These are phyloP conservation scores for Crocodylus rhombifer DNA, from an alignment of 2,797 vertebrate species.

Conservation along the genomic window DNA sequence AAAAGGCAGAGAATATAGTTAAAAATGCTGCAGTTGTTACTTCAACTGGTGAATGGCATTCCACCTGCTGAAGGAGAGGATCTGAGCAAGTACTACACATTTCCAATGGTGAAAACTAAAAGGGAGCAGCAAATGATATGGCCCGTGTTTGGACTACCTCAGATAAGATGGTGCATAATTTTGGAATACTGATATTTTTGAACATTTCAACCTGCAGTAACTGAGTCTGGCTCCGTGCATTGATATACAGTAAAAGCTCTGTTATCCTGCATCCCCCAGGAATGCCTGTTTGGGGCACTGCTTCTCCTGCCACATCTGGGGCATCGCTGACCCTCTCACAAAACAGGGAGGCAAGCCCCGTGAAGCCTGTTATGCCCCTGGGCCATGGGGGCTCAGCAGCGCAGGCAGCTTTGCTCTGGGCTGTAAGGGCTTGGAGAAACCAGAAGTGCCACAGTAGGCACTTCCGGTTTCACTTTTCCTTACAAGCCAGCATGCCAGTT, in stretches of 20 bases:
- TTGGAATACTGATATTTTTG: background rate
- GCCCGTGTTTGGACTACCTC: background rate
- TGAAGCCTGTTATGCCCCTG: too few relatives aligned
- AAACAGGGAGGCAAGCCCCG: too few relatives aligned
- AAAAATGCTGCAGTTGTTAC: background rate
- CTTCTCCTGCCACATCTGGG: too few relatives aligned
- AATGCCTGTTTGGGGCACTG: too few relatives aligned
- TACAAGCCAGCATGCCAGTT: too few relatives aligned
- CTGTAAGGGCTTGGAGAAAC: too few relatives aligned
- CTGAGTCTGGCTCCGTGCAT: background rate
- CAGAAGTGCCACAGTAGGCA: too few relatives aligned
- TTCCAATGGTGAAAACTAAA: background rate
- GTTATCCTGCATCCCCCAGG: too few relatives aligned
- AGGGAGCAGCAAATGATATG: background rate
- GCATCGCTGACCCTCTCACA: too few relatives aligned
- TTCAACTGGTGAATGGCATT: background rate
- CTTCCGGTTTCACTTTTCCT: too few relatives aligned
- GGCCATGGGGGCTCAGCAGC: too few relatives aligned
- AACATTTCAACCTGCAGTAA: background rate
- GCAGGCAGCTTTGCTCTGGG: too few relatives aligned
- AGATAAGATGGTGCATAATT: background rate
- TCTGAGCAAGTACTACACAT: background rate
- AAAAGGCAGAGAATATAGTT: background rate
- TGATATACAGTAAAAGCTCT: background rate
- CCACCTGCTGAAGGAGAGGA: background rate